These are phyloP conservation scores for Neotragus pygmaeus DNA, from an alignment of 2,113 vertebrate genomes.

Conservation along the genomic window DNA sequence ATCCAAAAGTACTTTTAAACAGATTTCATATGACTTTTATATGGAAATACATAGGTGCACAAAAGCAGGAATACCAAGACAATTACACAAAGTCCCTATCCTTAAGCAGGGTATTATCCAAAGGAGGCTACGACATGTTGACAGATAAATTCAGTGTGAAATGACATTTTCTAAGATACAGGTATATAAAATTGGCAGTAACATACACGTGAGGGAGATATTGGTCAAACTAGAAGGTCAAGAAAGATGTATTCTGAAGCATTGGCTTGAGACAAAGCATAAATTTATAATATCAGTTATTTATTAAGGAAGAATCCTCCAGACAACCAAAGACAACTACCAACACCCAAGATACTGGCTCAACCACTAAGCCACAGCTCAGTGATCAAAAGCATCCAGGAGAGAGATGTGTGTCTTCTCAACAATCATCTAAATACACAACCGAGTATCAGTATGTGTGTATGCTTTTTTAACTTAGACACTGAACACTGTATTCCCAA, in stretches of 20 bases:
- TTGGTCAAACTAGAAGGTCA: background rate
- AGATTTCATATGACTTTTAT: background rate
- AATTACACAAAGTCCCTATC: background rate
- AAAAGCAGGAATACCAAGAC: background rate
- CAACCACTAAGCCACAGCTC: background rate
- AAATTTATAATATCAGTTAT: background rate
- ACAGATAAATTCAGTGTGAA: background rate
- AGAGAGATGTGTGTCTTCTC: background rate
- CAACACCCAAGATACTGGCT: background rate
- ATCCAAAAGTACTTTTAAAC: background rate
- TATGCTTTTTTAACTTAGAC: background rate
- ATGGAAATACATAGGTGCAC: background rate
- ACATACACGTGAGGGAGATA: rapidly evolving
- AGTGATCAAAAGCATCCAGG: background rate
- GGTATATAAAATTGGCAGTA: background rate
- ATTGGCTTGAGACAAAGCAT: background rate
- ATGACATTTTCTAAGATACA: background rate
- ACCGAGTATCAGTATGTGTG: background rate
- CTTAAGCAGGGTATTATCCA: background rate
- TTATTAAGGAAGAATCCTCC: background rate
- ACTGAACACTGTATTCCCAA: background rate
- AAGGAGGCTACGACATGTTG: background rate
- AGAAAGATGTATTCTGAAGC: background rate
- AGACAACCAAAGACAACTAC: background rate
- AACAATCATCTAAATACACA: background rate